Percentiles rank a stretch among this genome's conserved stretches.
Evolutionary conservation across 2,113 vertebrate genomes (phyloP).

Genomic region (Channa argus): DNA sequence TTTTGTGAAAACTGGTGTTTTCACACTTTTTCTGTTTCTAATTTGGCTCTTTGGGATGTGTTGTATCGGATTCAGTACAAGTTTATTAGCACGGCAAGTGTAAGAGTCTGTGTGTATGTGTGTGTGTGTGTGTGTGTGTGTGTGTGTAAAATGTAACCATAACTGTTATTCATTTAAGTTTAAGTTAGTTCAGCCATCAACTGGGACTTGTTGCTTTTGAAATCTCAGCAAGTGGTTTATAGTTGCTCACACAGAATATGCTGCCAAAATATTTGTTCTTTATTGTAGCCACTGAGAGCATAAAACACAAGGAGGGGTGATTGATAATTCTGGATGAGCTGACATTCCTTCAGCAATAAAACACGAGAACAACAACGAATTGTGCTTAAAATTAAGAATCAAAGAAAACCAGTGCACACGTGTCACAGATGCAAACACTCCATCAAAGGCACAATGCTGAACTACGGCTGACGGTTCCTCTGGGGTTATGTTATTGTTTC

Average conservation of each 20-base stretch:
- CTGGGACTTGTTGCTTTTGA: conserved; percentile 4
- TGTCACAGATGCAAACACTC: not conserved
- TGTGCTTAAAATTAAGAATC: conserved; percentile 7
- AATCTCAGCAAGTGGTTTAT: not conserved
- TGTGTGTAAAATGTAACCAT: not conserved
- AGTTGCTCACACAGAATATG: not conserved
- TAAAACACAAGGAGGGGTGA: not conserved
- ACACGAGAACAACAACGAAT: not conserved
- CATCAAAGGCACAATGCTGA: conserved; percentile 27
- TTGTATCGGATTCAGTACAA: not conserved
- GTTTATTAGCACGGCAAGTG: conserved; percentile 9
- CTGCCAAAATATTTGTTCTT: not conserved
- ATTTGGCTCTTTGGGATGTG: conserved; percentile 1
- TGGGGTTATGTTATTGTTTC: conserved; percentile 46
- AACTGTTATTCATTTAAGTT: too few species aligned
- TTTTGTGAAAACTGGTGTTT: not conserved
- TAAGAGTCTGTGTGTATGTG: not conserved
- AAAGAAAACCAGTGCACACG: not conserved
- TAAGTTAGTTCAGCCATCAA: not conserved
- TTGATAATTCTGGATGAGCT: too few species aligned
- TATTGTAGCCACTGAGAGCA: not conserved
- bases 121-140: too few species aligned
- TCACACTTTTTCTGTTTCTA: conserved; percentile 11
- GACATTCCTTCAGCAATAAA: not conserved
- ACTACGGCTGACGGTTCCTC: conserved; percentile 38